A percentile compares a stretch with the other conserved stretches of the same genome.
phyloP scores from a whole-genome alignment of 2,113 vertebrate genomes.

The Gyps fulvus region DNA sequence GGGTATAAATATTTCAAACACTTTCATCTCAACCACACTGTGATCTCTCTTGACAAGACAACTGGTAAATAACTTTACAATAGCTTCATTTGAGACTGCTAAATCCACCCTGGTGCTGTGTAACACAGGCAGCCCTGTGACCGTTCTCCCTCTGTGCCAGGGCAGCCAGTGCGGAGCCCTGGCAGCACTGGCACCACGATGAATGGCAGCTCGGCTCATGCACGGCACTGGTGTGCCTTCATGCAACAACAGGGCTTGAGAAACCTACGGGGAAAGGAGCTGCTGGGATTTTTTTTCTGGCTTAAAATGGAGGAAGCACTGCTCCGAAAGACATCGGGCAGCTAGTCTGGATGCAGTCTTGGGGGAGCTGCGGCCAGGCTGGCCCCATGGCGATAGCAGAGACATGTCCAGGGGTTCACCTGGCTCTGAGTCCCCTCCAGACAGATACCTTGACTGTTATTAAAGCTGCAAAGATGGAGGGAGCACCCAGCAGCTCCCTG shows the following conservation, averaged over 20 bases:
- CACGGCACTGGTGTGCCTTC: background rate
- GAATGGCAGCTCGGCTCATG: background rate
- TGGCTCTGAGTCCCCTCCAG: background rate
- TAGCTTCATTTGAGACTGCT: background rate
- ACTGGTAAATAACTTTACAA: slow-evolving; percentile 15
- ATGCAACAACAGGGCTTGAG: slow-evolving; percentile 21
- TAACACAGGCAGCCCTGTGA: fast-evolving
- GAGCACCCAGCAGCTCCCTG: background rate
- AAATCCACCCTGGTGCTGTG: background rate
- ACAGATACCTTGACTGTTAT: background rate
- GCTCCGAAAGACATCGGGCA: fast-evolving
- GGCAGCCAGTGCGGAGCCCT: fast-evolving
- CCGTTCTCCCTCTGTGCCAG: fast-evolving
- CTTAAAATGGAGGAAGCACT: background rate
- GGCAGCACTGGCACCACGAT: fast-evolving
- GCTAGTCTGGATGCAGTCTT: fast-evolving
- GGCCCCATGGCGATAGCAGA: background rate
- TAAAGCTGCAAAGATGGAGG: background rate
- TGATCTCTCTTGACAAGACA: slow-evolving; percentile 7
- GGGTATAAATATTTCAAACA: slow-evolving; percentile 5
- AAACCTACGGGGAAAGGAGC: background rate
- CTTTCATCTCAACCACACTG: background rate
- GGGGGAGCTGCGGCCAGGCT: background rate
- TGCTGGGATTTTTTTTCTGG: background rate
- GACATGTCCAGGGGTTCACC: background rate